Evolutionary conservation across 2,113 vertebrate genomes (phyloP).

Genomic region (Eudorcas thomsonii): DNA sequence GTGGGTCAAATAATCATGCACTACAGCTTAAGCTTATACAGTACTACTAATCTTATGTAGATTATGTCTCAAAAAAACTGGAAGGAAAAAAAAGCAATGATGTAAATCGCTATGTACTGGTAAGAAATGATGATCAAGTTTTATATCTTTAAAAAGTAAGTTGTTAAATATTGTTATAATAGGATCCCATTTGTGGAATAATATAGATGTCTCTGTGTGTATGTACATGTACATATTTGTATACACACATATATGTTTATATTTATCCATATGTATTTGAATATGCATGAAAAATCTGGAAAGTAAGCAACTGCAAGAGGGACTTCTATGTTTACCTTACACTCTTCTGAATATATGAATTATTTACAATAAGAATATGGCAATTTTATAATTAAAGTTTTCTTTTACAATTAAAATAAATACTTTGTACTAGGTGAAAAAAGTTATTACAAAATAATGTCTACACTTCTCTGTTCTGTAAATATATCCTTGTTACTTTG

Average conservation of each 20-base stretch:
- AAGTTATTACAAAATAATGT: not conserved
- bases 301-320: not conserved
- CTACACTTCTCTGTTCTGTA: not conserved
- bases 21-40: not conserved
- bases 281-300: not conserved
- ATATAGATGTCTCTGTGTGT: not conserved
- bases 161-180: not conserved
- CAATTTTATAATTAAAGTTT: not conserved
- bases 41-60: not conserved
- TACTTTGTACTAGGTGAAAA: not conserved
- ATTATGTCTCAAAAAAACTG: not conserved
- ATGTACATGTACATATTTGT: not conserved
- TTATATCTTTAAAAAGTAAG: not conserved
- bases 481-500: not conserved
- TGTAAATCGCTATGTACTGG: not conserved
- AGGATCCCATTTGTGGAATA: not conserved
- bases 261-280: not conserved
- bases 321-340: not conserved
- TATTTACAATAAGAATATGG: not conserved
- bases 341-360: not conserved
- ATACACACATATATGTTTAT: not conserved
- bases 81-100: not conserved
- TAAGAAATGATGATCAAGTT: not conserved
- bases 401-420: constrained; percentile 17
- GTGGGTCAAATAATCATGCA: not conserved